A percentile compares a stretch with the other conserved stretches of the same genome.
phyloP scores from a whole-genome alignment of 1,140 invertebrate genomes.

The Orius insidiosus region DNA sequence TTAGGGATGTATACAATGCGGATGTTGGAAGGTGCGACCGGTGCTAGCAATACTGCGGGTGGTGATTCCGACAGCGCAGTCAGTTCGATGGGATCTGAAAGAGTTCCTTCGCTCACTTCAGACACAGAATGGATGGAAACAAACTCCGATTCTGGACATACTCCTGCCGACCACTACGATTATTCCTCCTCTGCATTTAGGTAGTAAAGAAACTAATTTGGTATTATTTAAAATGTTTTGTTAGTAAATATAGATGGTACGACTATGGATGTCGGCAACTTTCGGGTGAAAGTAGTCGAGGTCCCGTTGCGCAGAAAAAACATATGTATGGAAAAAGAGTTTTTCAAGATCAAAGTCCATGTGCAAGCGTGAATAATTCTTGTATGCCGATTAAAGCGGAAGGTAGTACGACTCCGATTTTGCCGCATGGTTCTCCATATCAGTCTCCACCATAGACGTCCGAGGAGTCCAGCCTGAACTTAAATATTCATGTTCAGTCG shows the following conservation, averaged over 20 bases:
- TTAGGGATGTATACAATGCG: slow-evolving; percentile 75
- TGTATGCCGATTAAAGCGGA: background rate
- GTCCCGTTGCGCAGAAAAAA: slow-evolving; percentile 70
- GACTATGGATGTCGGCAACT: slow-evolving; percentile 40
- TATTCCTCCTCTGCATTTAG: slow-evolving; percentile 6
- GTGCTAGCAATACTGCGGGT: slow-evolving; percentile 38
- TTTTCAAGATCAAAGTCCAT: slow-evolving; percentile 38
- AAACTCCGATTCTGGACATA: slow-evolving; percentile 64
- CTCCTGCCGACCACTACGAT: slow-evolving; percentile 33
- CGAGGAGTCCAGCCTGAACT: slow-evolving; percentile 31
- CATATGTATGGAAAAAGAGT: slow-evolving; percentile 78
- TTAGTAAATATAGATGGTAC: slow-evolving; percentile 51
- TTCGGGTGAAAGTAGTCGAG: slow-evolving; percentile 22
- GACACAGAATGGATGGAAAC: slow-evolving; percentile 79
- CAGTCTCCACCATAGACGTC: slow-evolving; percentile 6
- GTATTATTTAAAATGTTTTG: slow-evolving; percentile 12
- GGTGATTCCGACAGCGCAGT: slow-evolving; percentile 59
- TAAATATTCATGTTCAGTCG: slow-evolving; percentile 53
- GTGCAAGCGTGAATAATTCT: slow-evolving; percentile 5
- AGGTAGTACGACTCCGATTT: background rate
- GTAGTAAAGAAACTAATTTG: slow-evolving; percentile 10
- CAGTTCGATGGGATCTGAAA: slow-evolving; percentile 77
- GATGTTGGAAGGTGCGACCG: slow-evolving; percentile 45
- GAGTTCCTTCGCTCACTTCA: slow-evolving; percentile 69
- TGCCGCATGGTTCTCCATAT: slow-evolving; percentile 5